These are phyloP conservation scores for Drosophila rellima DNA, from an alignment of 2,888 invertebrate species.

Conservation along the genomic window DNA sequence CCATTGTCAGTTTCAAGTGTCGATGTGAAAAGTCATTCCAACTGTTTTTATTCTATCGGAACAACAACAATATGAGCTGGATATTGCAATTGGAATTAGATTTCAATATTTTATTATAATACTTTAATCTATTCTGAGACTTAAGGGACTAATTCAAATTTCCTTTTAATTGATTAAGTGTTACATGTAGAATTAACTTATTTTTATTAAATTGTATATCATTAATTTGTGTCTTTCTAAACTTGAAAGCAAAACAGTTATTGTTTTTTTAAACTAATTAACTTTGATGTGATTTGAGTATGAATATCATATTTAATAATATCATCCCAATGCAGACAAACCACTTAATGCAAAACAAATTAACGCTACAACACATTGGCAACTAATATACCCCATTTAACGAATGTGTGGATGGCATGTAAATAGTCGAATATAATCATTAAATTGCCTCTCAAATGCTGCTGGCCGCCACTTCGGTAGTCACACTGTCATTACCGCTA, in stretches of 20 bases:
- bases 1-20: conserved; percentile 10
- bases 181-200: too few species aligned
- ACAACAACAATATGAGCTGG: not conserved
- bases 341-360: not conserved
- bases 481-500: conserved; percentile 36
- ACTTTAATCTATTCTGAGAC: not conserved
- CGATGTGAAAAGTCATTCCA: conserved; percentile 10
- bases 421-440: conserved; percentile 29
- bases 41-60: not conserved
- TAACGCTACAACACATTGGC: not conserved
- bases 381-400: conserved; percentile 20
- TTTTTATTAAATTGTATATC: not conserved
- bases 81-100: not conserved
- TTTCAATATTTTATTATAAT: not conserved
- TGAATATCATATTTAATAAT: not conserved
- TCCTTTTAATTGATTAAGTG: not conserved
- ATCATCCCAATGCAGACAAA: not conserved
- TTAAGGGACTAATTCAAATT: not conserved
- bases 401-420: conserved; percentile 5
- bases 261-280: too few species aligned
- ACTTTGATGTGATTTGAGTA: not conserved
- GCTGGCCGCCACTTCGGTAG: conserved; percentile 19
- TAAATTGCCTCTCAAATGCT: conserved; percentile 26
- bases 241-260: not conserved
- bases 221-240: not conserved